Evolutionary conservation across 2,888 invertebrate genomes (phyloP), one percentile per base, ranked within the genome.

Genomic region (Caenorhabditis sp.): DNA sequence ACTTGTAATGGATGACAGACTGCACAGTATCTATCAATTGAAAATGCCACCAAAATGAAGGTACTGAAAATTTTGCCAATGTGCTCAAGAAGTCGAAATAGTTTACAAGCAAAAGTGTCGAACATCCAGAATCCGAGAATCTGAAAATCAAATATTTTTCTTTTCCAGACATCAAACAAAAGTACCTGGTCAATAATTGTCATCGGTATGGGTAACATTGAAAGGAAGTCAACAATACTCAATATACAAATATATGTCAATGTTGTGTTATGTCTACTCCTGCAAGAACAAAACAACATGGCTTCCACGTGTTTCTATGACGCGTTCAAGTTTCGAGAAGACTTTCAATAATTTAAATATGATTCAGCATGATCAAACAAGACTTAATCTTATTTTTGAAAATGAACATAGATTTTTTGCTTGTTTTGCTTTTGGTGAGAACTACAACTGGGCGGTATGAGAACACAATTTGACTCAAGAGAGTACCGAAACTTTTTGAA

Each of bases 51-150:
- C 5, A 83, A 76, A 14, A 83, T 79, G 64, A 83, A 83, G 10
- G 81, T 83, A 49, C 81, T 81, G 74, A 69, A 71, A 31, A 82
- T 75, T 51, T 82, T 74, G n/a, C 86, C 85, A 19, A 85, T 85
- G 62, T 85, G 85, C 62, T 86, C 86, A 51, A 87, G 55, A 17
- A 84, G 76, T 23, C 86, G 79, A 89, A 87, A 87, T 21, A 87
- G 54, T 63, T 87, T 87, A 77, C 87, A 87, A n/a, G 81, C 81
- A 51, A 79, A 81, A 0, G 87, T 85, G 27, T 86, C 87, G 61
- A 87, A 87, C 81, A 85, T 86, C 87, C 87, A 87, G 65, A 87
- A 85, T n/a, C 87, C 87, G 24, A 86, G 82, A 37, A 86, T 76
- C 82, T 86, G 67, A 21, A 77, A 84, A 17, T 17, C 2, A 72